These are phyloP conservation scores for Girardinichthys multiradiatus DNA, from an alignment of 2,113 vertebrate genomes.

Conservation along the genomic window DNA sequence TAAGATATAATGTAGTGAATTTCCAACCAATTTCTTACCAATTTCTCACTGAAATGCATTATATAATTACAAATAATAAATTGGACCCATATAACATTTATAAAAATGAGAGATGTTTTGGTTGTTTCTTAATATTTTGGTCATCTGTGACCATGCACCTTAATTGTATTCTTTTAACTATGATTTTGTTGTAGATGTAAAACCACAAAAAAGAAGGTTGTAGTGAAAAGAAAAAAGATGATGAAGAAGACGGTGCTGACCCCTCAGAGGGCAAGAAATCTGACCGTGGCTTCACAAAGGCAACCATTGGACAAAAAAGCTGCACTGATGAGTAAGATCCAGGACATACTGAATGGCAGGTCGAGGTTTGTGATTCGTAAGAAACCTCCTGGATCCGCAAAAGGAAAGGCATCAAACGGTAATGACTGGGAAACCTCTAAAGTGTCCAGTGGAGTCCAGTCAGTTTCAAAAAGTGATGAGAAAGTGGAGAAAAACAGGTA, in stretches of 20 bases:
- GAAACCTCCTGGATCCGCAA: slow-evolving; percentile 7
- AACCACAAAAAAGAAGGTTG: slow-evolving; percentile 70
- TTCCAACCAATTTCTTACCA: neutral
- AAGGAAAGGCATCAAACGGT: neutral
- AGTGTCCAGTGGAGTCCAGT: neutral
- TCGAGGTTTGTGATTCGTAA: slow-evolving; percentile 81
- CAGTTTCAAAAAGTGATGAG: slow-evolving; percentile 19
- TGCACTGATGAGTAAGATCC: slow-evolving; percentile 75
- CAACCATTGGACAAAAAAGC: slow-evolving; percentile 69
- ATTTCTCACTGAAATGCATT: neutral
- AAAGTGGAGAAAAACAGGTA: slow-evolving; percentile 56
- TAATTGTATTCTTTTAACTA: neutral
- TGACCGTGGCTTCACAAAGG: slow-evolving; percentile 38
- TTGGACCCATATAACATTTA: too few relatives aligned
- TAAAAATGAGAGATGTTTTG: too few relatives aligned
- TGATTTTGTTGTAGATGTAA: slow-evolving; percentile 64
- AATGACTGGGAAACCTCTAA: slow-evolving; percentile 11
- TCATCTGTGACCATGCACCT: neutral
- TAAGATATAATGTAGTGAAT: neutral
- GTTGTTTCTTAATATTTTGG: neutral
- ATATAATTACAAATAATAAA: too few relatives aligned
- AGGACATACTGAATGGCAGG: slow-evolving; percentile 78
- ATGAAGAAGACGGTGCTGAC: slow-evolving; percentile 58
- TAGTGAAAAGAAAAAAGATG: slow-evolving; percentile 64
- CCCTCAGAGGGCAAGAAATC: slow-evolving; percentile 57